Evolutionary conservation across 2,888 invertebrate species (phyloP).

Genomic region (Sesia bembeciformis): DNA sequence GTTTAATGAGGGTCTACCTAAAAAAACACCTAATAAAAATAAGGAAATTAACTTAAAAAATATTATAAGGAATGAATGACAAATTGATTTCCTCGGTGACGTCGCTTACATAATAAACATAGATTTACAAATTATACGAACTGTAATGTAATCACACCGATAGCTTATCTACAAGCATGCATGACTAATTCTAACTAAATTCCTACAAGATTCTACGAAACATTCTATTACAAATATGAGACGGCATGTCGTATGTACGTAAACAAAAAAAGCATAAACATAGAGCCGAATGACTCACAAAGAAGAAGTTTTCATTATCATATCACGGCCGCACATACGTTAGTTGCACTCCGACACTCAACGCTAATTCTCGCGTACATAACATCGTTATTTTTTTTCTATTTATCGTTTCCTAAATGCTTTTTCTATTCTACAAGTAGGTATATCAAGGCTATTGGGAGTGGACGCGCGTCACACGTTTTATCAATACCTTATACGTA

Average conservation of each 20-base stretch:
- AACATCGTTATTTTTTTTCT: neutral
- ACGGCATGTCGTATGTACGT: conserved; percentile 22
- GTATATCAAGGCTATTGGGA: conserved; percentile 38
- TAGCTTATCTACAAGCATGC: conserved; percentile 27
- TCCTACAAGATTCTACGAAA: conserved; percentile 40
- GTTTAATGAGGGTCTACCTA: too few relatives aligned
- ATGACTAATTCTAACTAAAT: conserved; percentile 37
- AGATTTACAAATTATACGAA: too few relatives aligned
- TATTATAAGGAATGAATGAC: too few relatives aligned
- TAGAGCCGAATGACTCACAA: conserved; percentile 65
- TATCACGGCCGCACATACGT: conserved; percentile 55
- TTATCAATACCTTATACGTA: conserved; percentile 24
- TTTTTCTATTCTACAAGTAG: neutral
- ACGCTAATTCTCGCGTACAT: conserved; percentile 21
- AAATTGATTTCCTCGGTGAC: too few relatives aligned
- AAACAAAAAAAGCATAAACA: conserved; percentile 70
- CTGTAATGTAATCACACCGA: too few relatives aligned
- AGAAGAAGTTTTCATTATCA: conserved; percentile 70
- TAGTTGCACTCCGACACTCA: conserved; percentile 58
- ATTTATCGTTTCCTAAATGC: neutral
- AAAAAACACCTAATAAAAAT: too few relatives aligned
- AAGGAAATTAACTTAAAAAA: too few relatives aligned
- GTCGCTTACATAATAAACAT: too few relatives aligned
- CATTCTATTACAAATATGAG: conserved; percentile 13
- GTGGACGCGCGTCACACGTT: conserved; percentile 44